Conservation (phyloP, 2,797 vertebrate species). For the Bradypodion pumilum region DNA sequence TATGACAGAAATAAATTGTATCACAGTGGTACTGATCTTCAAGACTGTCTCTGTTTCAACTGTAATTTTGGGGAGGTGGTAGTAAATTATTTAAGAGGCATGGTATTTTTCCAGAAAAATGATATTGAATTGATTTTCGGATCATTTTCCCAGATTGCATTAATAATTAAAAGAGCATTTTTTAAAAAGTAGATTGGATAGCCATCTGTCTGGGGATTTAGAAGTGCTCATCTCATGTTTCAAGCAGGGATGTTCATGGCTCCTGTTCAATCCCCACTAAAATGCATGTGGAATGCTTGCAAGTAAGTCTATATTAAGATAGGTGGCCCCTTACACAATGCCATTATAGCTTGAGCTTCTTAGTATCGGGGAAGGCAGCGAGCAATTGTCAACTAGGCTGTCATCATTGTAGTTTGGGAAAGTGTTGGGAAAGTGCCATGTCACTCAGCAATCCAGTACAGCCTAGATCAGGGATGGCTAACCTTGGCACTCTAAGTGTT, state of each 20-base stretch:
- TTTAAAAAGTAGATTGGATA: neutral
- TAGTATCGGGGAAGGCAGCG: neutral
- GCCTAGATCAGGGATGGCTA: too few relatives aligned
- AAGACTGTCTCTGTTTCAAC: neutral
- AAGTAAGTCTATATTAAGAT: neutral
- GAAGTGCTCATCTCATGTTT: neutral
- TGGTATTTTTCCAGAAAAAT: slow-evolving; percentile 15
- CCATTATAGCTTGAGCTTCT: neutral
- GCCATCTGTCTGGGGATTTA: slow-evolving; percentile 1
- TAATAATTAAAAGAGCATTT: slow-evolving; percentile 23
- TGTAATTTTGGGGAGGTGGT: neutral
- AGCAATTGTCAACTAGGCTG: neutral
- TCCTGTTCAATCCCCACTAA: neutral
- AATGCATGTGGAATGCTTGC: neutral
- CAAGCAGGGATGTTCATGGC: neutral
- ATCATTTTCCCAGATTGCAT: slow-evolving; percentile 16
- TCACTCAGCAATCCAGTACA: neutral
- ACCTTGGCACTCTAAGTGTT: too few relatives aligned
- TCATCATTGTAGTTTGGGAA: too few relatives aligned
- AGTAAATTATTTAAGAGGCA: slow-evolving; percentile 30
- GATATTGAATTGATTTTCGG: slow-evolving; percentile 36
- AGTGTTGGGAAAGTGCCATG: neutral
- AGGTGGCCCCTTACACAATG: neutral
- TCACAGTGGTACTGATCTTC: neutral
- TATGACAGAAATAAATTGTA: neutral